phyloP scores from a whole-genome alignment of 2,113 vertebrate species.

The Myxocyprinus asiaticus region DNA sequence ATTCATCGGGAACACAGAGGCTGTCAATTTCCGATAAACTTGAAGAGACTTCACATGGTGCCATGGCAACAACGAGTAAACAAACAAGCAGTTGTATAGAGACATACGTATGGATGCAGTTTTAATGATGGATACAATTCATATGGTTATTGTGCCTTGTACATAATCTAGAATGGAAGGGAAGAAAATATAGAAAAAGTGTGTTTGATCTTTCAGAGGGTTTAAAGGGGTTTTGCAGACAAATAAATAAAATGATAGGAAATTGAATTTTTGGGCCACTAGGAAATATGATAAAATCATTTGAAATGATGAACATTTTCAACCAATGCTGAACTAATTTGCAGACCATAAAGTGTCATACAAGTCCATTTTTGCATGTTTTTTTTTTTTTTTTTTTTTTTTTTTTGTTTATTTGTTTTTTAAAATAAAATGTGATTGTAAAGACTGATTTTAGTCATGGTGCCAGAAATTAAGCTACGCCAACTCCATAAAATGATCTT shows the following conservation, averaged over 20 bases:
- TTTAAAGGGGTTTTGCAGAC: conserved; percentile 3
- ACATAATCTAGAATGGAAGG: conserved; percentile 28
- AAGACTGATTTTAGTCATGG: not conserved
- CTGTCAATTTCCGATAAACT: conserved; percentile 44
- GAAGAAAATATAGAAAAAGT: conserved; percentile 23
- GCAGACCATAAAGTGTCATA: not conserved
- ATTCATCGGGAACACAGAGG: conserved; percentile 51
- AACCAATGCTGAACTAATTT: not conserved
- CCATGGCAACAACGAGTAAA: conserved; percentile 39
- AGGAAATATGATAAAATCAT: not conserved
- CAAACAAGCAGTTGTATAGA: conserved; percentile 65
- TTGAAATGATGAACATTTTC: not conserved
- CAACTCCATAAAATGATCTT: not conserved
- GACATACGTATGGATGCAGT: conserved; percentile 27
- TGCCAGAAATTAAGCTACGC: conserved; percentile 42
- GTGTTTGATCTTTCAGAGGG: not conserved
- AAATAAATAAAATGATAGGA: conserved; percentile 9
- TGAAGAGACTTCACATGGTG: conserved; percentile 51
- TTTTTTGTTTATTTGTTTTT: no score
- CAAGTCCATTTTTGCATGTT: not conserved
- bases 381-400: not conserved
- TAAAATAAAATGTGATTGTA: not conserved
- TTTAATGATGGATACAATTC: conserved; percentile 24
- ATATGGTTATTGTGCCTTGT: conserved; percentile 47
- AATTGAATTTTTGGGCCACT: not conserved